Evolutionary conservation across 2,888 invertebrate genomes (phyloP).

Genomic region (Anoncus sp.): DNA sequence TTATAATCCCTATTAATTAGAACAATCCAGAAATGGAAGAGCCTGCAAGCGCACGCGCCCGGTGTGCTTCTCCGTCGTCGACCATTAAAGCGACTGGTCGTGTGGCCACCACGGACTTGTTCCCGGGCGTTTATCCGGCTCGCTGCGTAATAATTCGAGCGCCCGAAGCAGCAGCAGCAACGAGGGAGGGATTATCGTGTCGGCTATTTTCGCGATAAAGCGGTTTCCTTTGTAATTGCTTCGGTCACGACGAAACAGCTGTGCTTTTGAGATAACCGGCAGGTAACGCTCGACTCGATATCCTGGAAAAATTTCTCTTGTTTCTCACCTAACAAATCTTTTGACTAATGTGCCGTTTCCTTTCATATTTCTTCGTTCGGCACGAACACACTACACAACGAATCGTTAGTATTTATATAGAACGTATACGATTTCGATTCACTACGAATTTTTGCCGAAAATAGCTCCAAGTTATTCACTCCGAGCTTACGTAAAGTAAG

Average conservation of each 20-base stretch:
- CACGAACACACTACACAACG: slow-evolving; percentile 2
- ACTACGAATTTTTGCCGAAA: too few relatives aligned
- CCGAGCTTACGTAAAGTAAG: too few relatives aligned
- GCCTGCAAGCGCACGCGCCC: slow-evolving; percentile 36
- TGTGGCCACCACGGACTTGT: slow-evolving; percentile 66
- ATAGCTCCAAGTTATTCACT: too few relatives aligned
- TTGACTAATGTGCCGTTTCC: slow-evolving; percentile 14
- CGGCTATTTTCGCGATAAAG: slow-evolving; percentile 77
- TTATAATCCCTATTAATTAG: slow-evolving; percentile 81
- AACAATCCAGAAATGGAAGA: slow-evolving; percentile 77
- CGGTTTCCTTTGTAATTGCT: slow-evolving; percentile 81
- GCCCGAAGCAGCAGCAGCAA: slow-evolving; percentile 41
- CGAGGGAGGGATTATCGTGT: slow-evolving; percentile 77
- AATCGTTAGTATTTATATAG: slow-evolving; percentile 28
- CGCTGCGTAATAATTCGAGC: slow-evolving; percentile 78
- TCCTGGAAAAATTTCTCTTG: slow-evolving; percentile 5
- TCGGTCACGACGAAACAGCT: slow-evolving; percentile 77
- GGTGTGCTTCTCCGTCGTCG: slow-evolving; percentile 43
- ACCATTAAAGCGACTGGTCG: slow-evolving; percentile 73
- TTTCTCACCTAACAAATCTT: slow-evolving; percentile 32
- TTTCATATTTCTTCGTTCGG: background rate
- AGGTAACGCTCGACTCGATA: slow-evolving; percentile 33
- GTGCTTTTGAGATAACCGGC: slow-evolving; percentile 53
- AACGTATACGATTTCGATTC: too few relatives aligned
- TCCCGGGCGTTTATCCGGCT: slow-evolving; percentile 72